Conservation (phyloP, 53 echinoderm and acorn worm genomes). For the Paracentrotus lividus region DNA sequence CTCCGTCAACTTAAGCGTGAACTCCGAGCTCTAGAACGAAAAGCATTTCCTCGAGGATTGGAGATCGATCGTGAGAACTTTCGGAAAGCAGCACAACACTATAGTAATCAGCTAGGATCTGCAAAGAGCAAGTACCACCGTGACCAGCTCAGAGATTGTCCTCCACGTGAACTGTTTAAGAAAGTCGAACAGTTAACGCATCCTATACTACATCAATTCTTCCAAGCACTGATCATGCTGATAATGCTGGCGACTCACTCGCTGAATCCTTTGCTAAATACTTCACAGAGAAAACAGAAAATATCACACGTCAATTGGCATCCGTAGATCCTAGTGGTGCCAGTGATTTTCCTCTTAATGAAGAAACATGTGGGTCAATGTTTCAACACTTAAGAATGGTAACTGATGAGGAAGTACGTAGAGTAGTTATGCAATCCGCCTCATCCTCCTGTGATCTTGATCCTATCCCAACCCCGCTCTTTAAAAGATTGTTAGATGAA, state of each 20-base stretch:
- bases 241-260: background rate
- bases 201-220: background rate
- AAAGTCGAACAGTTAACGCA: slow-evolving; percentile 3
- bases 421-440: too few species aligned
- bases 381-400: too few species aligned
- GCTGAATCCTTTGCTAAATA: background rate
- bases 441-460: too few species aligned
- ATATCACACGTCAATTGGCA: too few species aligned
- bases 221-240: background rate
- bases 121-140: too few species aligned
- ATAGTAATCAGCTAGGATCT: slow-evolving; percentile 7
- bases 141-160: background rate
- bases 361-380: too few species aligned
- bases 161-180: slow-evolving; percentile 3
- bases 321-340: too few species aligned
- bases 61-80: background rate
- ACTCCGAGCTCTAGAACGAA: background rate
- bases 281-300: too few species aligned
- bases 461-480: too few species aligned
- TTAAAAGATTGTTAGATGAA: too few species aligned
- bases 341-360: too few species aligned
- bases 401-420: too few species aligned
- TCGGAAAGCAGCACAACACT: background rate
- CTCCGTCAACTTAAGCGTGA: background rate
- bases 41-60: background rate